A percentile compares a stretch with the other conserved stretches of the same genome.
Conservation (phyloP, 2,888 invertebrate species). For the Clunio marinus region DNA sequence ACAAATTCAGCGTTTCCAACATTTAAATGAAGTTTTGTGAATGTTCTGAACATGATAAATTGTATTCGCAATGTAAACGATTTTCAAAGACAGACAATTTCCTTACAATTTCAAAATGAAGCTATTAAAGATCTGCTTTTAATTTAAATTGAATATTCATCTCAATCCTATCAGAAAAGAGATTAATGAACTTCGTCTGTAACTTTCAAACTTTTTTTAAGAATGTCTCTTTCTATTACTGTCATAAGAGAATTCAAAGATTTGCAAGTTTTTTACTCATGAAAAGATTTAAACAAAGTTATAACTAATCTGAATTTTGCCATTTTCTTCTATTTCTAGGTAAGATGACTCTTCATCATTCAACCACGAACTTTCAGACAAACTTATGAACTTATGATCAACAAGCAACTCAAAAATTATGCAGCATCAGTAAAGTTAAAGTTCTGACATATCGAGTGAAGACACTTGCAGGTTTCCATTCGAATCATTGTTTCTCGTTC, state of each 20-base stretch:
- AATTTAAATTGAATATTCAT: no score
- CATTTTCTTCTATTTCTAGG: slow-evolving; percentile 25
- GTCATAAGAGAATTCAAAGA: not conserved
- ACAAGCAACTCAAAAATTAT: slow-evolving; percentile 24
- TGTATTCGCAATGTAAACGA: not conserved
- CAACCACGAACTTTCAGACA: not conserved
- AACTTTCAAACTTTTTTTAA: no score
- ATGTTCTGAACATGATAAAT: not conserved
- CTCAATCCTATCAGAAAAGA: no score
- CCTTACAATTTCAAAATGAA: no score
- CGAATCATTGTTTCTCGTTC: not conserved
- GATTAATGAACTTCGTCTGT: no score
- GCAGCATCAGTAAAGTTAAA: not conserved
- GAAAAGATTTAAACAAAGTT: not conserved
- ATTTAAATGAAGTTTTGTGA: not conserved
- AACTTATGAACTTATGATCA: slow-evolving; percentile 19
- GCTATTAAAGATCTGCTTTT: no score
- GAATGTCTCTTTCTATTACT: no score
- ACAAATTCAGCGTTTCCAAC: no score
- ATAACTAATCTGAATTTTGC: slow-evolving; percentile 7
- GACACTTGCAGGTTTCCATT: slow-evolving; percentile 11
- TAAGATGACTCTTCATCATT: slow-evolving; percentile 12
- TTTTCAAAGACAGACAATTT: no score
- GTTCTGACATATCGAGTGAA: not conserved
- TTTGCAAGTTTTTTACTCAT: not conserved